Evolutionary conservation across 2,888 invertebrate genomes (phyloP), one percentile per base, ranked within the genome.

Genomic region (Sipha maydis): DNA sequence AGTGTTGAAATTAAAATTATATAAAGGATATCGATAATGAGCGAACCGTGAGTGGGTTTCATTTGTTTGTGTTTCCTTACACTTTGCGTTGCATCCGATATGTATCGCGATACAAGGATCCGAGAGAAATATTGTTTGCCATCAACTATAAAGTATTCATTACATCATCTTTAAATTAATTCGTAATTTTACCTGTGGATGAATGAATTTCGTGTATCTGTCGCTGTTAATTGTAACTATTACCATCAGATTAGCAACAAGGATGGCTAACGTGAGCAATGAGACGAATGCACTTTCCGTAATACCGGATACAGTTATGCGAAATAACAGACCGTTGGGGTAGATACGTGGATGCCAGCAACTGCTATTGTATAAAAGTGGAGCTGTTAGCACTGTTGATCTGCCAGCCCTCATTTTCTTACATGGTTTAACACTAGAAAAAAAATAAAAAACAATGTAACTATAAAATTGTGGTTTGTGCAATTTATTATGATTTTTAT

Each of bases 181-280:
- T 14, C 48, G 19, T 61, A 21, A 21, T 28, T 28, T 92, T 92
- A 96, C 97, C 95, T 97, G 97, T 91, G 96, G 96, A 91, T 96
- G 96, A 91, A 97, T 96, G 91, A 96, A 96, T 91, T 96, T 96
- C 91, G 96, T 94, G 89, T 91, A 91, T 82, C 90, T 83, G 84
- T 96, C 93, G 92, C 96, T 96, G 92, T 97, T 97, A 91, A 97
- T 94, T 82, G 97, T 96, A 91, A 96, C 94, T 90, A 97, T 96
- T 54, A 97, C 94, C 89, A 96, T 93, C 80, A 96, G 93, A 92
- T 97, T 97, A 76, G 96, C 96, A 61, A 95, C 94, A 75, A 97
- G 94, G 90, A 97, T 96, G 71, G 96, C 96, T 91, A 95, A 93
- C 71, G 96, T 96, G 90, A 97, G 93, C 8, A 95, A 92, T 89